These are phyloP conservation scores for Ernsta delagoae DNA, from an alignment of 2,888 invertebrate genomes.

Conservation along the genomic window DNA sequence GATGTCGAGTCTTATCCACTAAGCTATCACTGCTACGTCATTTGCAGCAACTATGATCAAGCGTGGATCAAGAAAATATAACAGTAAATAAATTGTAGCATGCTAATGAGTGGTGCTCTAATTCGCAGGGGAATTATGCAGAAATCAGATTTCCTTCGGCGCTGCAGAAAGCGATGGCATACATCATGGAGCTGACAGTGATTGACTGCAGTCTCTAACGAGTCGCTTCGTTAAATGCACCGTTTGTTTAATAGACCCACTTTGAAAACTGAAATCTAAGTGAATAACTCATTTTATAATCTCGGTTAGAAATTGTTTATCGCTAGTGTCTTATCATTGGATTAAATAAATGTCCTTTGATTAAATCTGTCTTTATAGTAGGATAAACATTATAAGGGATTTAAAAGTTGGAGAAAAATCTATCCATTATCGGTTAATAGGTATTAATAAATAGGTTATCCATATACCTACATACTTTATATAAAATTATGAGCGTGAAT, in stretches of 20 bases:
- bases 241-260: constrained; percentile 1
- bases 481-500: too few species aligned
- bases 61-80: neutral
- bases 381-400: too few species aligned
- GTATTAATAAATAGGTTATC: too few species aligned
- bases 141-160: constrained; percentile 21
- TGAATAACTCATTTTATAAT: neutral
- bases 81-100: constrained; percentile 1
- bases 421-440: too few species aligned
- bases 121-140: constrained; percentile 23
- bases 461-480: too few species aligned
- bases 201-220: constrained; percentile 33
- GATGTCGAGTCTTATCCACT: too few species aligned
- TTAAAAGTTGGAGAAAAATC: too few species aligned
- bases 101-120: constrained; percentile 15
- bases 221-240: constrained; percentile 25
- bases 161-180: constrained; percentile 21
- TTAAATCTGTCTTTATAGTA: neutral
- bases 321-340: neutral
- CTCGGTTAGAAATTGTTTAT: neutral
- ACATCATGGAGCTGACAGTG: constrained; percentile 31
- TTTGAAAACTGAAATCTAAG: neutral
- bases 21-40: too few species aligned
- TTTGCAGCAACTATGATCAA: too few species aligned
- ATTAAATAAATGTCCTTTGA: neutral